A percentile compares a stretch with the other conserved stretches of the same genome.
Evolutionary conservation across 1,140 invertebrate species (phyloP).

Genomic region (Araneus ventricosus): DNA sequence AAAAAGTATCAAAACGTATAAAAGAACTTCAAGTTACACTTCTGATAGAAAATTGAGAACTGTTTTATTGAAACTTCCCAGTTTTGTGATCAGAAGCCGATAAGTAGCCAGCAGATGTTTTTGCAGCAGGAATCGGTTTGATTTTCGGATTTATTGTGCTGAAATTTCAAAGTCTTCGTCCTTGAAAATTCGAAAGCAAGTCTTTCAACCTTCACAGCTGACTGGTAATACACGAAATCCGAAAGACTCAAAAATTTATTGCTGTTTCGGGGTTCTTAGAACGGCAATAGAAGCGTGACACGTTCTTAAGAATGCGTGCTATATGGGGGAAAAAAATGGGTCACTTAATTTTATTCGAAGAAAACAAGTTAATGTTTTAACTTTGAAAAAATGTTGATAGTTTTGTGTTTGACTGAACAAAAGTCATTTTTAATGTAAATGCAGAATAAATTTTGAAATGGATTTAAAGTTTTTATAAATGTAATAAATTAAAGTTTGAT

Average conservation of each 20-base stretch:
- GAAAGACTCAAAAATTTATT: not conserved
- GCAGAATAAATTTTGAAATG: too few species aligned
- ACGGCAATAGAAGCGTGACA: not conserved
- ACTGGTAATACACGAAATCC: not conserved
- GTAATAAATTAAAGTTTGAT: too few species aligned
- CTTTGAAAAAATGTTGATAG: not conserved
- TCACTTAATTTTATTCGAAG: not conserved
- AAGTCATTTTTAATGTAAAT: not conserved
- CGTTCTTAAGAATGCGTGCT: not conserved
- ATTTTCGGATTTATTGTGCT: not conserved
- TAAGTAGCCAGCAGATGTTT: not conserved
- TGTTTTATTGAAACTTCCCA: too few species aligned
- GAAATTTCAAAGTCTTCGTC: not conserved
- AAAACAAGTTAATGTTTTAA: not conserved
- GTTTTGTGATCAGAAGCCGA: not conserved
- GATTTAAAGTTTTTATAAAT: too few species aligned
- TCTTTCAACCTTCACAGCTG: not conserved
- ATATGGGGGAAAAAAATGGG: not conserved
- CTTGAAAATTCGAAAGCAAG: not conserved
- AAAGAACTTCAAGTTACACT: too few species aligned
- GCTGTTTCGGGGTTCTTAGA: not conserved
- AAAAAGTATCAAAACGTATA: too few species aligned
- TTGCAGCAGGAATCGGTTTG: not conserved
- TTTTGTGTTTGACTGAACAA: not conserved
- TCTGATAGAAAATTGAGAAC: too few species aligned